Base-by-base conservation (phyloP, 2,888 invertebrate genomes). In the Teleiodes luculella region DNA sequence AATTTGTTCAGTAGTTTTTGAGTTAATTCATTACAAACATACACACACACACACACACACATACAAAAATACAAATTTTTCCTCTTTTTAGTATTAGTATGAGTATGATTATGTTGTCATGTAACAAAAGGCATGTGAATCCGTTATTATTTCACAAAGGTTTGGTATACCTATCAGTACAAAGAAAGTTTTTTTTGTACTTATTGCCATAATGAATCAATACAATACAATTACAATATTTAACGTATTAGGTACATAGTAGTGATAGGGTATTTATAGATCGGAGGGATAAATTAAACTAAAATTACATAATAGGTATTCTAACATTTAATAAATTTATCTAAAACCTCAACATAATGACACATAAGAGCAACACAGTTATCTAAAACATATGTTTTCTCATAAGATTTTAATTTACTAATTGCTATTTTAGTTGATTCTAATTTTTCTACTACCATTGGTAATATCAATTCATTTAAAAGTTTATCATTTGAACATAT, bases 241-340 rank as follows among this genome's bases (percentile, higher is more conserved):
- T 31, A n/a, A n/a, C n/a, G n/a, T n/a, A n/a, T n/a, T n/a, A n/a
- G n/a, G n/a, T n/a, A n/a, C n/a, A n/a, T n/a, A n/a, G n/a, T n/a
- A n/a, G n/a, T n/a, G n/a, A n/a, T n/a, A n/a, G n/a, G n/a, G n/a
- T n/a, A n/a, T n/a, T n/a, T n/a, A n/a, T n/a, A n/a, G n/a, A n/a
- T n/a, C n/a, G n/a, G 24, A 4, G 6, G 3, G 24, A 24, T 16
- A 7, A 43, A 20, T 20, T 13, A 46, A 35, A 20, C 13, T 14
- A 24, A 24, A n/a, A n/a, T 14, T 36, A 43, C 20, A 30, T 48
- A n/a, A n/a, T n/a, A n/a, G n/a, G n/a, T 20, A 51, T 57, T 69
- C 81, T 86, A 88, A 84, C 83, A 82, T 86, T 85, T 86, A 86
- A 83, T 88, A 86, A 88, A 87, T 57, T 86, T 85, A 58, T 89